phyloP scores from a whole-genome alignment of 1,140 invertebrate species.

The Parasteatoda tepidariorum region DNA sequence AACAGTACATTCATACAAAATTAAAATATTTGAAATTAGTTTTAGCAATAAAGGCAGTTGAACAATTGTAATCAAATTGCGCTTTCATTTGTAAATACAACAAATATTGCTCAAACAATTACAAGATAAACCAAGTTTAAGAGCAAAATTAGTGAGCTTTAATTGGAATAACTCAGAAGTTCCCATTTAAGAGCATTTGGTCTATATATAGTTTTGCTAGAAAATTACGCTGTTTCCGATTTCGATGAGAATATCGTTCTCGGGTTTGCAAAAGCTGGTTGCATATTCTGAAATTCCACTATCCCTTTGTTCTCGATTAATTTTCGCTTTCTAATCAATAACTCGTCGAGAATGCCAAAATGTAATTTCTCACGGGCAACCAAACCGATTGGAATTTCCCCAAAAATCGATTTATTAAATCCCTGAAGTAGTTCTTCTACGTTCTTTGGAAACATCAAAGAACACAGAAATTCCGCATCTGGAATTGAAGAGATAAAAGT shows the following conservation, averaged over 20 bases:
- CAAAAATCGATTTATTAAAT: slow-evolving; percentile 53
- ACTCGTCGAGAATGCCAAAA: slow-evolving; percentile 52
- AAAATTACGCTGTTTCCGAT: not conserved
- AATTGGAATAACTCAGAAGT: not conserved
- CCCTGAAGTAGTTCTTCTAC: not conserved
- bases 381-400: slow-evolving; percentile 49
- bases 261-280: not conserved
- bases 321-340: slow-evolving; percentile 53
- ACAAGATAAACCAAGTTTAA: too few relatives aligned
- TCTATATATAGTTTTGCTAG: not conserved
- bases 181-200: not conserved
- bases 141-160: too few relatives aligned
- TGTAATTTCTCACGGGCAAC: slow-evolving; percentile 48
- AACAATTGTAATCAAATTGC: too few relatives aligned
- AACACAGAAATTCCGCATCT: not conserved
- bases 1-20: too few relatives aligned
- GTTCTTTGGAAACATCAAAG: not conserved
- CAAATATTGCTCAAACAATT: too few relatives aligned
- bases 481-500: not conserved
- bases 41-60: too few relatives aligned
- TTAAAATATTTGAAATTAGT: too few relatives aligned
- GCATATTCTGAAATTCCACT: slow-evolving; percentile 1
- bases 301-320: slow-evolving; percentile 50
- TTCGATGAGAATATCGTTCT: too few relatives aligned
- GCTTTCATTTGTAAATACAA: too few relatives aligned